Percentiles rank a stretch among this genome's conserved stretches.
These are phyloP conservation scores for Hydrotaea diabolus DNA, from an alignment of 2,888 invertebrate species.

Conservation along the genomic window DNA sequence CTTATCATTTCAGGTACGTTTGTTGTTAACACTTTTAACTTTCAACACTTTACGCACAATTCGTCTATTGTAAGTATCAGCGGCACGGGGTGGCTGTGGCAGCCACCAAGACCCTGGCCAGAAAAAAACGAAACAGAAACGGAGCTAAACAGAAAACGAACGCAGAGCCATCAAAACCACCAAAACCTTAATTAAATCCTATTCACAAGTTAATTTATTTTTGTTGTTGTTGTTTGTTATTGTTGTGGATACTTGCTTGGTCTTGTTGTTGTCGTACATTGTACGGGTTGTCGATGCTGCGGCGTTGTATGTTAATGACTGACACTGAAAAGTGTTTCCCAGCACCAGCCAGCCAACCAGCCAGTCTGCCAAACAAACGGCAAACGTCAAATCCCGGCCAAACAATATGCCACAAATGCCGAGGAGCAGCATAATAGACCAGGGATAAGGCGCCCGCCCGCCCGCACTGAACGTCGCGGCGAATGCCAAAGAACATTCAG, in stretches of 20 bases:
- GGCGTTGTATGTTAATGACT: slow-evolving; percentile 34
- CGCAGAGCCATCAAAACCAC: slow-evolving; percentile 39
- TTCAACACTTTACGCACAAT: slow-evolving; percentile 20
- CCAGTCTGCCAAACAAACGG: background rate
- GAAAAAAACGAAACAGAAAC: background rate
- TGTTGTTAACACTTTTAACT: slow-evolving; percentile 32
- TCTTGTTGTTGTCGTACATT: slow-evolving; percentile 34
- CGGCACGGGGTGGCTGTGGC: background rate
- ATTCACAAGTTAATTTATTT: slow-evolving; percentile 64
- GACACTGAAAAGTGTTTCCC: slow-evolving; percentile 38
- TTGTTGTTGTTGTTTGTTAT: slow-evolving; percentile 25
- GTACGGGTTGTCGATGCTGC: background rate
- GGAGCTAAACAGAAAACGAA: slow-evolving; percentile 1
- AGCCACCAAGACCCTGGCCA: background rate
- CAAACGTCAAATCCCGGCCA: slow-evolving; percentile 22
- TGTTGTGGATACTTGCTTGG: background rate
- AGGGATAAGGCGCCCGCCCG: too few relatives aligned
- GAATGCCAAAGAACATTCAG: background rate
- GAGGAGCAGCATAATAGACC: background rate
- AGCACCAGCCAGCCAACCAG: too few relatives aligned
- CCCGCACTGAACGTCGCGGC: too few relatives aligned
- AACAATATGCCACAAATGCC: slow-evolving; percentile 1
- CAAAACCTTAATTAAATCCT: slow-evolving; percentile 62
- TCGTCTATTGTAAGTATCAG: slow-evolving; percentile 18
- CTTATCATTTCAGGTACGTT: slow-evolving; percentile 61